A percentile compares a stretch with the other conserved stretches of the same genome.
These are phyloP conservation scores for Pasiphila rectangulata DNA, from an alignment of 2,888 invertebrate species.

Conservation along the genomic window DNA sequence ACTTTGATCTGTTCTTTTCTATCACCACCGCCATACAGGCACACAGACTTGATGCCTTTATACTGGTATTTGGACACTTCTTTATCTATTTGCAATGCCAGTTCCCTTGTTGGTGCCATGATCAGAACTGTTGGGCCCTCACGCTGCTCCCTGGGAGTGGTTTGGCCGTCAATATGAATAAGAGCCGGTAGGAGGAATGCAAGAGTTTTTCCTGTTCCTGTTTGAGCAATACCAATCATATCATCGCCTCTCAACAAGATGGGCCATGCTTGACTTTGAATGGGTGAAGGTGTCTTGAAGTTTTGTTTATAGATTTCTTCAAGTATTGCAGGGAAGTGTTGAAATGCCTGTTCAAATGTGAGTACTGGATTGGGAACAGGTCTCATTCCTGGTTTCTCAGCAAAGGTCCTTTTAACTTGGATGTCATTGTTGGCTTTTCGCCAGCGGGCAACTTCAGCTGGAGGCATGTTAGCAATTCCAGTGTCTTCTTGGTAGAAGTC, in stretches of 20 bases:
- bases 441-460: constrained; percentile 83
- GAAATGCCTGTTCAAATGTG: constrained; percentile 91
- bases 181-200: constrained; percentile 96
- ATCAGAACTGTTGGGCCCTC: constrained; percentile 92
- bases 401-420: constrained; percentile 85
- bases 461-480: constrained; percentile 83
- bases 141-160: constrained; percentile 85
- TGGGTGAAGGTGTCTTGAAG: constrained; percentile 92
- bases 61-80: constrained; percentile 95
- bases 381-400: constrained; percentile 63
- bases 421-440: constrained; percentile 86
- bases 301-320: constrained; percentile 89
- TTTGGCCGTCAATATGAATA: constrained; percentile 94
- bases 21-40: constrained; percentile 95
- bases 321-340: constrained; percentile 90
- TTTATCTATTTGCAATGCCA: constrained; percentile 95
- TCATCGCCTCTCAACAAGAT: constrained; percentile 94
- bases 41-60: constrained; percentile 91
- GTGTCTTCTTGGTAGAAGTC: constrained; percentile 91
- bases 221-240: constrained; percentile 97
- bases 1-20: constrained; percentile 88
- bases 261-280: constrained; percentile 97
- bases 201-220: constrained; percentile 96
- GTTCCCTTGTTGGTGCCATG: constrained; percentile 95
- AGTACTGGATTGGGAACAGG: constrained; percentile 88